phyloP scores from a whole-genome alignment of 2,797 vertebrate species.

The Smutsia gigantea region DNA sequence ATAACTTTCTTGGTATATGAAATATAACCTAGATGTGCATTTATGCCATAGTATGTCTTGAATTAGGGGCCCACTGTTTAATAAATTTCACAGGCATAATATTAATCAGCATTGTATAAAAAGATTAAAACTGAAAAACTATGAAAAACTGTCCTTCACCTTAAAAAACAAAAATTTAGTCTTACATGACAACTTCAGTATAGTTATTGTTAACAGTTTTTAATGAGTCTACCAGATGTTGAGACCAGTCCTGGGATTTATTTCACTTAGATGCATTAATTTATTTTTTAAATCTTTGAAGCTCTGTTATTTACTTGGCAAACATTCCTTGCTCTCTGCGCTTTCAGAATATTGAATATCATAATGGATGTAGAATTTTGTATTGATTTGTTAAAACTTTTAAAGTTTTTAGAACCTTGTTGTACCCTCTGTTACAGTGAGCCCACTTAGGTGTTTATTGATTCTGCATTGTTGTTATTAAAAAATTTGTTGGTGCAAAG shows the following conservation, averaged over 20 bases:
- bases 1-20: not conserved
- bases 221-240: not conserved
- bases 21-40: not conserved
- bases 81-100: not conserved
- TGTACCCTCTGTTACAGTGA: not conserved
- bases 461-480: not conserved
- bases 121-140: slow-evolving; percentile 34
- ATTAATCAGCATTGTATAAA: slow-evolving; percentile 30
- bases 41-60: not conserved
- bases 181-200: not conserved
- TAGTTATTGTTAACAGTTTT: not conserved
- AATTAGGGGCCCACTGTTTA: not conserved
- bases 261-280: not conserved
- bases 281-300: slow-evolving; percentile 20
- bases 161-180: not conserved
- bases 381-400: slow-evolving; percentile 21
- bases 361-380: not conserved
- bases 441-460: not conserved
- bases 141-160: not conserved
- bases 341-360: not conserved
- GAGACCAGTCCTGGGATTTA: not conserved
- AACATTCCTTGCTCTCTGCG: not conserved
- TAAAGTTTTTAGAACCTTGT: not conserved
- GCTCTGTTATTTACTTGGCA: not conserved
- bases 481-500: slow-evolving; percentile 8